phyloP scores from a whole-genome alignment of 2,888 invertebrate species.

The Hydroisotoma schaefferi region DNA sequence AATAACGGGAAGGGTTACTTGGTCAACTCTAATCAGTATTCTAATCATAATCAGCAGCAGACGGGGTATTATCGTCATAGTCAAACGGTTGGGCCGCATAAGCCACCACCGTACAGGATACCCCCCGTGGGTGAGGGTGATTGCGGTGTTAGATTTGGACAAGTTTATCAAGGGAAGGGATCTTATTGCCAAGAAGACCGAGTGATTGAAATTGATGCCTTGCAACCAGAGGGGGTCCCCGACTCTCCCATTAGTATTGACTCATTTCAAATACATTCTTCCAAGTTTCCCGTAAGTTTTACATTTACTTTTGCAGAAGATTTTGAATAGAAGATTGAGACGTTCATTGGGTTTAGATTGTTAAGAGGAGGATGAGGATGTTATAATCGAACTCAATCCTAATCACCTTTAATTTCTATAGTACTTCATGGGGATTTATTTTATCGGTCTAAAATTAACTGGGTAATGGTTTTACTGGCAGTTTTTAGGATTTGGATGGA shows the following conservation, averaged over 20 bases:
- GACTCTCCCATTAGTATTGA: slow-evolving; percentile 21
- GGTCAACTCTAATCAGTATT: slow-evolving; percentile 3
- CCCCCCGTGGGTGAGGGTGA: slow-evolving; percentile 24
- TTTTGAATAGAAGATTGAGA: too few species aligned
- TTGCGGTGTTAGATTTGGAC: slow-evolving; percentile 22
- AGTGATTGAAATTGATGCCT: slow-evolving; percentile 17
- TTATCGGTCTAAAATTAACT: too few species aligned
- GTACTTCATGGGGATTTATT: too few species aligned
- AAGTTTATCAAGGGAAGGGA: slow-evolving; percentile 23
- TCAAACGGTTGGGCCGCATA: slow-evolving; percentile 13
- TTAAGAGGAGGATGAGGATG: too few species aligned
- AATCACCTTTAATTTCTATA: too few species aligned
- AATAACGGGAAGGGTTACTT: too few species aligned
- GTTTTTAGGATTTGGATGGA: too few species aligned
- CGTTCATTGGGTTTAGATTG: too few species aligned
- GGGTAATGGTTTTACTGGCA: too few species aligned
- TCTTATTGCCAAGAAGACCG: slow-evolving; percentile 2
- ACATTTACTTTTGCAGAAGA: not conserved
- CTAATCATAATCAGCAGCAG: slow-evolving; percentile 2
- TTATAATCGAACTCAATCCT: too few species aligned
- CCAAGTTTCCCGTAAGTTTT: slow-evolving; percentile 47
- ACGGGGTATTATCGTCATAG: too few species aligned
- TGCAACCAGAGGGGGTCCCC: slow-evolving; percentile 19
- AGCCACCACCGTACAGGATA: slow-evolving; percentile 38
- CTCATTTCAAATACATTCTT: slow-evolving; percentile 43